Percentiles rank a stretch among this genome's conserved stretches.
Conservation (phyloP, 2,113 vertebrate genomes). For the Mellivora capensis region DNA sequence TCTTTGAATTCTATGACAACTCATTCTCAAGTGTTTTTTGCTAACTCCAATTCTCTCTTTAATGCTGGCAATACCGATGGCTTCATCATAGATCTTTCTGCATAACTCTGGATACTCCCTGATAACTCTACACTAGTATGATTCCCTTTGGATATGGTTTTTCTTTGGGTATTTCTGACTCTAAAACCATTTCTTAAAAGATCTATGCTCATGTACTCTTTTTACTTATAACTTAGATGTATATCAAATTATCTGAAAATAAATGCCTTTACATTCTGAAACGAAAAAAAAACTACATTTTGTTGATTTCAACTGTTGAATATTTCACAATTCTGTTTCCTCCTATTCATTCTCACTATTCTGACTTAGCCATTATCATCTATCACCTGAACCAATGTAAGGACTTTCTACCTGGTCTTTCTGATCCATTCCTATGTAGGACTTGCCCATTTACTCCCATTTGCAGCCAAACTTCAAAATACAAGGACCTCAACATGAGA, state of each 20-base stretch:
- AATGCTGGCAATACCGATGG: not conserved
- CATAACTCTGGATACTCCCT: not conserved
- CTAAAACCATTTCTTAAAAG: not conserved
- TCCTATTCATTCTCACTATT: not conserved
- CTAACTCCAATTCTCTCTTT: not conserved
- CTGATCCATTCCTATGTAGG: not conserved
- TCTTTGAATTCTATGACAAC: not conserved
- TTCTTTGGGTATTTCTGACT: not conserved
- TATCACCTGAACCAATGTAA: not conserved
- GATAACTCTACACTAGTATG: not conserved
- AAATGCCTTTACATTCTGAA: not conserved
- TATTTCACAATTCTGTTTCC: not conserved
- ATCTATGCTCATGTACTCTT: not conserved
- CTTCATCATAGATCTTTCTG: not conserved
- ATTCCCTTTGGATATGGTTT: not conserved
- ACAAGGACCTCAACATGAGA: too few relatives aligned
- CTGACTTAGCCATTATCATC: not conserved
- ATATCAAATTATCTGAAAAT: not conserved
- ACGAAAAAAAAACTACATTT: not conserved
- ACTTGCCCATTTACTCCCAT: not conserved
- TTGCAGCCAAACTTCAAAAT: not conserved
- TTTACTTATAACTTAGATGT: not conserved
- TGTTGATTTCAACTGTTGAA: not conserved
- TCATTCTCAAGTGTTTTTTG: not conserved
- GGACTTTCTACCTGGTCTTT: not conserved